Evolutionary conservation across 1,140 invertebrate species (phyloP).

Genomic region (Drosophila oshimai): DNA sequence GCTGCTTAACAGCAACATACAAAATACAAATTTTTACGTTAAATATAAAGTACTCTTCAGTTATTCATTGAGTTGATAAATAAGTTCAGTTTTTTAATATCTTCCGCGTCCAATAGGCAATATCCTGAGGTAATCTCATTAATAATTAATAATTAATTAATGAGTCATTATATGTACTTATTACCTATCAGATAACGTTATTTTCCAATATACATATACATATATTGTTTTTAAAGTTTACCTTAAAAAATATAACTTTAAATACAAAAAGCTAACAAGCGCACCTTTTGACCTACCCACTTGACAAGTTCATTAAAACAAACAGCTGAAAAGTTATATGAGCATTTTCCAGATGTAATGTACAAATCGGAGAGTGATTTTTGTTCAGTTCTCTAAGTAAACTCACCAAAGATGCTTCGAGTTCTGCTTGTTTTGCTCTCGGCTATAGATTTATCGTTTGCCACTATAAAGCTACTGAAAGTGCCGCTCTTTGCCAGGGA

Average conservation of each 20-base stretch:
- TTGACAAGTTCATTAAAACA: constrained; percentile 8
- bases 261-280: neutral
- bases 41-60: too few species aligned
- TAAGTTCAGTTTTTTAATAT: too few species aligned
- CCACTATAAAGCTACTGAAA: neutral
- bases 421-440: neutral
- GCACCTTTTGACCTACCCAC: neutral
- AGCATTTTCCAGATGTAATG: neutral
- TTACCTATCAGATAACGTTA: too few species aligned
- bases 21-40: too few species aligned
- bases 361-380: neutral
- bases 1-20: too few species aligned
- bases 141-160: too few species aligned
- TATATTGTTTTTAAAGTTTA: too few species aligned
- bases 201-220: too few species aligned
- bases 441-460: neutral
- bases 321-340: constrained; percentile 29
- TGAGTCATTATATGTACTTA: too few species aligned
- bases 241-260: neutral
- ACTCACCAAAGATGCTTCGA: constrained; percentile 28
- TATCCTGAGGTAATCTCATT: too few species aligned
- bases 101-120: too few species aligned
- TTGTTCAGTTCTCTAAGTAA: constrained; percentile 16
- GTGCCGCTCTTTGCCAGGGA: constrained; percentile 3
- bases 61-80: too few species aligned